Conservation (phyloP, 2,888 invertebrate species). For the Micoletzkya japonica region DNA sequence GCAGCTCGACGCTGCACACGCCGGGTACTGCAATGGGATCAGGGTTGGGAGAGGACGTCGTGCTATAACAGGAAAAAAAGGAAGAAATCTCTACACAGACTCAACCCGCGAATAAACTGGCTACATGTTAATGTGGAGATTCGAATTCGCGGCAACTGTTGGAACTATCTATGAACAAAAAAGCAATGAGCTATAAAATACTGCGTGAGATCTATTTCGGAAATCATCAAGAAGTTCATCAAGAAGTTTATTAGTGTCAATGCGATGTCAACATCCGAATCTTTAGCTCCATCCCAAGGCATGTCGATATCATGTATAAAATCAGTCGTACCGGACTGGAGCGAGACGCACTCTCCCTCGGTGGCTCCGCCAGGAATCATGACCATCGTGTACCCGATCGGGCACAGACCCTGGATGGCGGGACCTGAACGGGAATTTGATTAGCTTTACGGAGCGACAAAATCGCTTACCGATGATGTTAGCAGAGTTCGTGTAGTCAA, state of each 20-base stretch:
- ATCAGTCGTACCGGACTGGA: conserved; percentile 38
- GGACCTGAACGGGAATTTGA: conserved; percentile 30
- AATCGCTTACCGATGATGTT: conserved; percentile 31
- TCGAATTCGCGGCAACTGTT: too few relatives aligned
- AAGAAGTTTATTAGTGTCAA: not conserved
- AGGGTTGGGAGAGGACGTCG: too few relatives aligned
- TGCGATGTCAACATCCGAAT: too few relatives aligned
- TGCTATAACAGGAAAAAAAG: not conserved
- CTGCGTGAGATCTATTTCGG: too few relatives aligned
- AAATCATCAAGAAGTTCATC: too few relatives aligned
- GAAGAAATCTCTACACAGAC: too few relatives aligned
- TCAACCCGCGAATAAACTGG: too few relatives aligned
- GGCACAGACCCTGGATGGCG: conserved; percentile 48
- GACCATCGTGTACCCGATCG: conserved; percentile 43
- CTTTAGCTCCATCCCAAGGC: too few relatives aligned
- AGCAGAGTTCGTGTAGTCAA: conserved; percentile 31
- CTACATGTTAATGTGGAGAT: too few relatives aligned
- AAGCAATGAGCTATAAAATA: too few relatives aligned
- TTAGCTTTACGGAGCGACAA: not conserved
- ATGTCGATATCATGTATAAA: too few relatives aligned
- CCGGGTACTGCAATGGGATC: conserved; percentile 47
- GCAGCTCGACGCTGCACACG: conserved; percentile 36
- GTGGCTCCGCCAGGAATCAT: conserved; percentile 37
- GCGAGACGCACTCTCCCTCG: conserved; percentile 43
- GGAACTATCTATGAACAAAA: too few relatives aligned